These are phyloP conservation scores for Euclidia mi DNA, from an alignment of 2,888 invertebrate genomes.

Conservation along the genomic window DNA sequence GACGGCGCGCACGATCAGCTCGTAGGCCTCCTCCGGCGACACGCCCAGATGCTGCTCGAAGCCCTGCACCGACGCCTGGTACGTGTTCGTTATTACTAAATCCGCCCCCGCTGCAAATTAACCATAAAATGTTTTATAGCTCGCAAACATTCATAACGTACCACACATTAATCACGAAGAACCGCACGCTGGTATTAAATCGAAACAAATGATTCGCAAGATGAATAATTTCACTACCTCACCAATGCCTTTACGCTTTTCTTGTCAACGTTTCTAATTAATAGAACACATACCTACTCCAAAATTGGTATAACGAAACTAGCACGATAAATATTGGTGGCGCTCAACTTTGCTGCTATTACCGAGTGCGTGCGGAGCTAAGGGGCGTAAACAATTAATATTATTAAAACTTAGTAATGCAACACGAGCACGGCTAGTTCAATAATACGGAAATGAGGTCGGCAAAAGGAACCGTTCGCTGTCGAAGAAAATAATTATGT, in stretches of 20 bases:
- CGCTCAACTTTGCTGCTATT: slow-evolving; percentile 71
- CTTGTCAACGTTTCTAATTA: slow-evolving; percentile 64
- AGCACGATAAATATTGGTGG: slow-evolving; percentile 78
- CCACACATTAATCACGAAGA: slow-evolving; percentile 67
- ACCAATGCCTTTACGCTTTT: slow-evolving; percentile 63
- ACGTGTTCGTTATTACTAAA: slow-evolving; percentile 96
- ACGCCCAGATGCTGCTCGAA: slow-evolving; percentile 94
- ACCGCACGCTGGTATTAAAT: slow-evolving; percentile 60
- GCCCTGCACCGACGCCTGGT: slow-evolving; percentile 95
- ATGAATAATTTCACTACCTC: slow-evolving; percentile 69
- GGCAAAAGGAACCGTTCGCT: slow-evolving; percentile 73
- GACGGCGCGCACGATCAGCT: slow-evolving; percentile 94
- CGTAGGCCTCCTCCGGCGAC: slow-evolving; percentile 91
- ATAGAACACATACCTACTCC: slow-evolving; percentile 57
- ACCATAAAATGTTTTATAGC: slow-evolving; percentile 45
- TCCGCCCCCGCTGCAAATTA: slow-evolving; percentile 94
- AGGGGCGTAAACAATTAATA: slow-evolving; percentile 84
- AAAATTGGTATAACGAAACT: slow-evolving; percentile 74
- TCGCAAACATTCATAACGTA: slow-evolving; percentile 50
- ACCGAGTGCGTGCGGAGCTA: slow-evolving; percentile 76
- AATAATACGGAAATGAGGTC: slow-evolving; percentile 71
- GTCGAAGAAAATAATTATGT: slow-evolving; percentile 87
- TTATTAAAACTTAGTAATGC: slow-evolving; percentile 85
- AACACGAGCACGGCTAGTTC: slow-evolving; percentile 73
- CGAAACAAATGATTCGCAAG: slow-evolving; percentile 73